These are phyloP conservation scores for Pseudochirops cupreus DNA, from an alignment of 2,797 vertebrate genomes.

Conservation along the genomic window DNA sequence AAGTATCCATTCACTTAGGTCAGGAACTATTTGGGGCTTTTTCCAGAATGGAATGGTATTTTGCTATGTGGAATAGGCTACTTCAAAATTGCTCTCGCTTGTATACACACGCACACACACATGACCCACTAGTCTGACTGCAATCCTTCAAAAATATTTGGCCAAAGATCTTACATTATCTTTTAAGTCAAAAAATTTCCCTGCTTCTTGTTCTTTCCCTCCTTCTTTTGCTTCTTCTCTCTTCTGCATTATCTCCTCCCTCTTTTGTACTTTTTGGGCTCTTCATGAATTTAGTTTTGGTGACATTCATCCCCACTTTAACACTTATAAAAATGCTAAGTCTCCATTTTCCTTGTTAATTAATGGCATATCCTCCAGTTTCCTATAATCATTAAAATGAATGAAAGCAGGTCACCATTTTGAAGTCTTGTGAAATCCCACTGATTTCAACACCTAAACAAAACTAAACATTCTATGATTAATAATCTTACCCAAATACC, in stretches of 20 bases:
- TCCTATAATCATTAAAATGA: not conserved
- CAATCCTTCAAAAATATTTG: not conserved
- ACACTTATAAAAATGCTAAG: not conserved
- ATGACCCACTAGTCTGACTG: not conserved
- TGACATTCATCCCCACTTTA: not conserved
- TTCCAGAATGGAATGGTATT: not conserved
- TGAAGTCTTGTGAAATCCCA: not conserved
- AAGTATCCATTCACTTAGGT: not conserved
- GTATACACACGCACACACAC: too few species aligned
- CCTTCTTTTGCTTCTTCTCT: not conserved
- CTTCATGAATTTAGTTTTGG: not conserved
- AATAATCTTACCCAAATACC: not conserved
- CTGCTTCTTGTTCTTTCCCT: not conserved
- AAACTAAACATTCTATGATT: not conserved
- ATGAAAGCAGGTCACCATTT: constrained; percentile 15
- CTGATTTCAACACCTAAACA: not conserved
- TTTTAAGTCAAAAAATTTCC: not conserved
- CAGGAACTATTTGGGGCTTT: not conserved
- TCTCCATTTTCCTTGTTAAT: not conserved
- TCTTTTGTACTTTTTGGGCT: not conserved
- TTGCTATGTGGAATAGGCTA: not conserved
- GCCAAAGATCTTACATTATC: constrained; percentile 20
- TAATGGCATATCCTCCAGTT: not conserved
- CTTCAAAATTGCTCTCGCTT: constrained; percentile 1
- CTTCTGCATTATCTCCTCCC: not conserved